These are phyloP conservation scores for Gasteruption jaculator DNA, from an alignment of 2,888 invertebrate genomes.

Conservation along the genomic window DNA sequence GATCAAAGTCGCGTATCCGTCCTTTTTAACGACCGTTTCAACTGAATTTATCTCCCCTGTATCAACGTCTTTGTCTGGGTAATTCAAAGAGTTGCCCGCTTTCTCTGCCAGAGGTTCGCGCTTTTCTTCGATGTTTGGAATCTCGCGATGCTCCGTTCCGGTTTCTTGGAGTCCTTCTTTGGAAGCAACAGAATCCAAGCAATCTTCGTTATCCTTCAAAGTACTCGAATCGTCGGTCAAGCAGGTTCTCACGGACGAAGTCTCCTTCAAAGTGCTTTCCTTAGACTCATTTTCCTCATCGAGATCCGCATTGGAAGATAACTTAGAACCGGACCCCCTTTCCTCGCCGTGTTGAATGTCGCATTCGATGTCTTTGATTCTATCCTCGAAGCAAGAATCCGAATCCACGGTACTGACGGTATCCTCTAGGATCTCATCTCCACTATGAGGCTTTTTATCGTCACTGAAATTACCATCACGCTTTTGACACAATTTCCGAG, in stretches of 20 bases:
- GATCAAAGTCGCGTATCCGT: conserved; percentile 44
- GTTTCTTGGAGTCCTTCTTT: no score
- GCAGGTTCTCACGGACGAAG: not conserved
- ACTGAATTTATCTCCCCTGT: not conserved
- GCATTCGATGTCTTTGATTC: conserved; percentile 33
- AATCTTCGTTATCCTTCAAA: not conserved
- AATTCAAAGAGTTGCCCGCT: conserved; percentile 1
- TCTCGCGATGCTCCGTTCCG: no score
- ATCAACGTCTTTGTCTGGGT: not conserved
- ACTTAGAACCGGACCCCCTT: no score
- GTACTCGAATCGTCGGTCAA: not conserved
- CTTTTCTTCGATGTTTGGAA: no score
- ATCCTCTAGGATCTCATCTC: conserved; percentile 20
- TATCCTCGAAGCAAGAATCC: conserved; percentile 39
- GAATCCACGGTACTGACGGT: conserved; percentile 39
- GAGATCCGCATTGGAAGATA: no score
- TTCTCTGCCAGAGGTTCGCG: no score
- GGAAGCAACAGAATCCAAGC: no score
- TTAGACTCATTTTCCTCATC: no score
- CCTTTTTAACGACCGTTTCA: conserved; percentile 16
- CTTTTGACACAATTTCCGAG: no score
- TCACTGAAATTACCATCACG: no score
- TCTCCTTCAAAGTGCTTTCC: no score
- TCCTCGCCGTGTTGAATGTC: no score
- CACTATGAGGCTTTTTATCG: conserved; percentile 5